These are phyloP conservation scores for Tachina grossa DNA, from an alignment of 2,888 invertebrate species.

Conservation along the genomic window DNA sequence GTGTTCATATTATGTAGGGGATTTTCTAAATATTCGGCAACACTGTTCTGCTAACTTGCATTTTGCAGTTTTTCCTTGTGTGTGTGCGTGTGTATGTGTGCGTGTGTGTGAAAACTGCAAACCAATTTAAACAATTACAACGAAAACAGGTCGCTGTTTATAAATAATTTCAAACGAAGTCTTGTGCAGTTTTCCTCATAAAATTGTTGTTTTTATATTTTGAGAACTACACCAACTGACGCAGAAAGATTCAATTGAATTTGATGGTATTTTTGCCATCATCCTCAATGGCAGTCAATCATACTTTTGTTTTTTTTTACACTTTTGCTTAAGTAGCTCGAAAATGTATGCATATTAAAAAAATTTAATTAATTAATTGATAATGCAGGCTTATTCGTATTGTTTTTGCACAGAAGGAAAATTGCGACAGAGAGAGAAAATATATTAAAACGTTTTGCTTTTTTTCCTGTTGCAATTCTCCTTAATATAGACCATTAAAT, in stretches of 20 bases:
- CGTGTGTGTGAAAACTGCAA: background rate
- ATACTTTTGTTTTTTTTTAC: background rate
- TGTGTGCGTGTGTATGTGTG: too few species aligned
- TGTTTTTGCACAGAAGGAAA: background rate
- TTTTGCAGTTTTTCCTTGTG: too few species aligned
- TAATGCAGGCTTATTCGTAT: slow-evolving; percentile 11
- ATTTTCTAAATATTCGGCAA: too few species aligned
- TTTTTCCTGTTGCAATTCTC: background rate
- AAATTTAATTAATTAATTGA: slow-evolving; percentile 20
- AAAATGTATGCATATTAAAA: slow-evolving; percentile 41
- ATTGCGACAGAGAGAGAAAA: background rate
- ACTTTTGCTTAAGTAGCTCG: slow-evolving; percentile 11
- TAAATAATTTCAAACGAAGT: background rate
- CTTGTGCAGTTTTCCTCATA: background rate
- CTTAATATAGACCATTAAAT: slow-evolving; percentile 52
- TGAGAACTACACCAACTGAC: slow-evolving; percentile 42
- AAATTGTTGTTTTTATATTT: background rate
- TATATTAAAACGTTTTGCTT: slow-evolving; percentile 9
- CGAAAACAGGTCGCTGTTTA: background rate
- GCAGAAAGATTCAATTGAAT: slow-evolving; percentile 33
- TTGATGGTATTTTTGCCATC: slow-evolving; percentile 38
- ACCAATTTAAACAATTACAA: background rate
- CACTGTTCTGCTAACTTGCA: too few species aligned
- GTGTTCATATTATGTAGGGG: too few species aligned
- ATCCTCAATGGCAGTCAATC: slow-evolving; percentile 16